Evolutionary conservation across 2,113 vertebrate species (phyloP).

Genomic region (Periophthalmus modestus): DNA sequence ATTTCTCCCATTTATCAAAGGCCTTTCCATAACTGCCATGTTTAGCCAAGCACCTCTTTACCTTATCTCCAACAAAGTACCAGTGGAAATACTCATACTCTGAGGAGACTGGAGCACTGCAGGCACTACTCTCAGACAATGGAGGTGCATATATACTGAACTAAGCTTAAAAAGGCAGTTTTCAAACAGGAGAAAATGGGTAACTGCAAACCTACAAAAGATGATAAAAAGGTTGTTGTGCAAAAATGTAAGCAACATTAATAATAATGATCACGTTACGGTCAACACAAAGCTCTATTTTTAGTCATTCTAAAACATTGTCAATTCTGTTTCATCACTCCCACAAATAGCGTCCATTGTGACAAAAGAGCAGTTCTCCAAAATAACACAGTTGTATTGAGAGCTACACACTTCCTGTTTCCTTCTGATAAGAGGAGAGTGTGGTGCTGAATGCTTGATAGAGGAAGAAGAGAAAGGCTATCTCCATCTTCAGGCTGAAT

Average conservation of each 20-base stretch:
- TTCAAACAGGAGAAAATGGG: background rate
- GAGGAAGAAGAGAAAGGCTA: slow-evolving; percentile 47
- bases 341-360: slow-evolving; percentile 32
- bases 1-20: slow-evolving; percentile 44
- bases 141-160: slow-evolving; percentile 20
- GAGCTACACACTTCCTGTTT: slow-evolving; percentile 49
- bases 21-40: slow-evolving; percentile 17
- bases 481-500: slow-evolving; percentile 32
- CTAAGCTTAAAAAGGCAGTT: slow-evolving; percentile 18
- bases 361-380: slow-evolving; percentile 12
- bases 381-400: slow-evolving; percentile 29
- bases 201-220: too few relatives aligned
- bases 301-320: slow-evolving; percentile 11
- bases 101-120: background rate
- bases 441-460: slow-evolving; percentile 31
- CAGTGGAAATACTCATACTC: slow-evolving; percentile 9
- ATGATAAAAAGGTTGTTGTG: too few relatives aligned
- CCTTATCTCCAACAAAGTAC: slow-evolving; percentile 29
- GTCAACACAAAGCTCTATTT: slow-evolving; percentile 5
- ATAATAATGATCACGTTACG: background rate
- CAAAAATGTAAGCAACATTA: background rate
- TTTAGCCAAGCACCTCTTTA: slow-evolving; percentile 36
- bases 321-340: slow-evolving; percentile 30
- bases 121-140: slow-evolving; percentile 10
- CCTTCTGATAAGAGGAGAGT: slow-evolving; percentile 48